Base-by-base conservation (phyloP, 2,113 vertebrate genomes). In the Mastomys natalensis region DNA sequence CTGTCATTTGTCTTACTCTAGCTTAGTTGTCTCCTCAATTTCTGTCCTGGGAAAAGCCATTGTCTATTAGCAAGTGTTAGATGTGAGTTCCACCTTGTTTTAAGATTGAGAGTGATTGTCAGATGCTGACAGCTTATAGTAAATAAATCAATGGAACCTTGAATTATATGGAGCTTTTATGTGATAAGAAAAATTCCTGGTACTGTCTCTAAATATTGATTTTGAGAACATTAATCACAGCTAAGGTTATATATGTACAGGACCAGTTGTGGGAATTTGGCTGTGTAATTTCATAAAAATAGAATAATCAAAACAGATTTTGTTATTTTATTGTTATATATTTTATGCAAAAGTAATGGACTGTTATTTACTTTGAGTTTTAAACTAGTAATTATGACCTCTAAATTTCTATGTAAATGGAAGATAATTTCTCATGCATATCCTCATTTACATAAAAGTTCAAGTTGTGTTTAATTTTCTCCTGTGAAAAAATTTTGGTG, bases 61-160 rank as follows among this genome's bases (percentile, higher is more conserved):
- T 96, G 82, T 93, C 24, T 78, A 40, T 84, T n/a, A 84, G 5
- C 1, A 40, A 51, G 90, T 77, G 29, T 37, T 91, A 94, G 51
- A 34, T 68, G 55, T 91, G 51, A 73, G 72, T 19, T 84, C 0
- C 74, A 24, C n/a, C 26, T 53, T 86, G 40, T 40, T 68, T 95
- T 94, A 45, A 95, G 96, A 95, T 91, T 76, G 81, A 95, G 64
- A 96, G 84, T 68, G 58, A 93, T 51, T 90, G 64, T 31, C 31
- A 76, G 78, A 72, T 82, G 37, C 66, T 92, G 43, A 73, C 55
- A 88, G 82, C 66, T 58, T 81, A 90, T 70, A 84, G 31, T 77
- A 87, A 68, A 73, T 81, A 66, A 92, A 86, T 90, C 66, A 95
- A 87, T 78, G 37, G n/a, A 94, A 31, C 43, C 58, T 80, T 88